Base-by-base conservation (phyloP, 2,797 vertebrate species). In the Tarsius wallacei region DNA sequence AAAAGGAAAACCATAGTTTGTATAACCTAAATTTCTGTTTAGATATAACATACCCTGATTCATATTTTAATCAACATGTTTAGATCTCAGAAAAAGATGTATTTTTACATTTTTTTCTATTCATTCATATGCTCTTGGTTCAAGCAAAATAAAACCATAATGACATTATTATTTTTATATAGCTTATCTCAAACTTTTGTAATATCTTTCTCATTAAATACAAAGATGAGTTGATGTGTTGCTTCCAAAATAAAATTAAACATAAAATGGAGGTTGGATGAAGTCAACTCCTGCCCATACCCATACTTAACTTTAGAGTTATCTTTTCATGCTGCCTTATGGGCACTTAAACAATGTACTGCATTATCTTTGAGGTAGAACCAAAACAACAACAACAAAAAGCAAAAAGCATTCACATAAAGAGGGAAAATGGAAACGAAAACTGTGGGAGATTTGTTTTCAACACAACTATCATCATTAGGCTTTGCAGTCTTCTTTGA, bases 301-400 rank as follows among this genome's bases (percentile, higher is more conserved):
- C 91, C 84, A 1, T 0, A 42, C 93, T 96, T 78, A 80, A 66
- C 28, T 36, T 1, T 0, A 97, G 95, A 98, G 93, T 94, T 87
- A 76, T 93, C 42, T 98, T 99, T 94, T 98, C 98, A 98, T 64
- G 99, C 95, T 98, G 98, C 94, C 98, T 98, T 98, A 97, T 96
- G 98, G 99, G 98, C 99, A 99, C 99, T 98, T 98, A 94, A 90
- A 97, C 95, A 98, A 97, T 53, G 96, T 90, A 36, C 92, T 96
- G 8, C 21, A 12, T 93, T 47, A 93, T 93, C 57, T 59, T 81
- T 99, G 99, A 99, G 99, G 99, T 99, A 99, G 99, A 99, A 98
- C 98, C 5, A 55, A 74, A 81, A 93, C 26, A 26, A 86, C 94
- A 90, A 97, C n/a, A 57, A 87, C 36, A 84, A 12, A 22, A 88